Evolutionary conservation across 2,888 invertebrate genomes (phyloP), one percentile per base, ranked within the genome.

Genomic region (Drosophila aldrichi): DNA sequence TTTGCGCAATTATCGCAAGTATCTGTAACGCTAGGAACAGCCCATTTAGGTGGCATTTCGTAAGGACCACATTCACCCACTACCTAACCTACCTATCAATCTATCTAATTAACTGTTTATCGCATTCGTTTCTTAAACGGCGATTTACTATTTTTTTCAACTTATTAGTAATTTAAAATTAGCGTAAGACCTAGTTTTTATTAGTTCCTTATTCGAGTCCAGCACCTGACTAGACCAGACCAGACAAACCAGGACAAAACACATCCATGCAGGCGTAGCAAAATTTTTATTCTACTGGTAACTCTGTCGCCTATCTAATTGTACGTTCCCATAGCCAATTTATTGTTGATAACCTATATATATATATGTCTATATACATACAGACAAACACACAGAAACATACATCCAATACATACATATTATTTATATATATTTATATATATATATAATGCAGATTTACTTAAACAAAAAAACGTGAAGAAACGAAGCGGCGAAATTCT

Each of bases 1-100:
- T 79, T 81, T 92, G 75, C 91, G 92, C 48, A 93, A 92, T 78
- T 93, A 93, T 89, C 92, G 93, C 75, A 93, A 93, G 88, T 93
- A 92, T 91, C 92, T 93, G 91, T 93, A 92, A 93, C 86, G 81
- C 79, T 71, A 61, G 77, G 66, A 77, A 48, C 51, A 46, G 32
- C 49, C 64, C 58, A 70, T 64, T 18, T 75, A 72, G 56, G 46
- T 69, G 59, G 70, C 48, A 70, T 41, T 54, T 56, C 49, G 43
- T 51, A 59, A 59, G 72, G 72, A 74, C 69, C 49, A 63, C 51
- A 38, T 56, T 55, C 43, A 40, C 56, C 51, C 46, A 55, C 36
- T 43, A 18, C 41, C 57, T 16, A 44, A 49, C 38, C 64, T 57
- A 44, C 61, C 59, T 41, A 70, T 46, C 61, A 40, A 60, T 41